Evolutionary conservation across 2,113 vertebrate species (phyloP).

Genomic region (Ellobius talpinus): DNA sequence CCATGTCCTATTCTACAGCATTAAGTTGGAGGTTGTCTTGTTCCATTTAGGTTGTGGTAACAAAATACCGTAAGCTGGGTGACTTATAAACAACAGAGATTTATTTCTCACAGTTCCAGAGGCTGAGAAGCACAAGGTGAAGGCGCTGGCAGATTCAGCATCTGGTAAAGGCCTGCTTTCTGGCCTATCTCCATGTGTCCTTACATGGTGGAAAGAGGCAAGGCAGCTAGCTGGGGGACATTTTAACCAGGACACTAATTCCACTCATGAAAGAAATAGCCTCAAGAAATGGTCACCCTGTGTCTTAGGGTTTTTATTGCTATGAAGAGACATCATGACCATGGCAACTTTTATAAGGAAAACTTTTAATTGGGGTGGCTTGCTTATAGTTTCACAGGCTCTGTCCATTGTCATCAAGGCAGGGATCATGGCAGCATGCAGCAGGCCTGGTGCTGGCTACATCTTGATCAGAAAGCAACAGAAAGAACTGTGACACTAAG

Average conservation of each 20-base stretch:
- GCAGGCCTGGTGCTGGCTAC: not conserved
- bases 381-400: not conserved
- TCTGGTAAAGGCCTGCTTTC: not conserved
- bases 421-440: not conserved
- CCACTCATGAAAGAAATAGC: not conserved
- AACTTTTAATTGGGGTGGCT: not conserved
- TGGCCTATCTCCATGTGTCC: not conserved
- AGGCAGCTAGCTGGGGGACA: not conserved
- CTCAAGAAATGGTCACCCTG: not conserved
- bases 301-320: not conserved
- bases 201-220: slow-evolving; percentile 10
- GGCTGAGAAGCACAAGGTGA: not conserved
- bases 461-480: not conserved
- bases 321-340: not conserved
- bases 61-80: not conserved
- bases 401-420: not conserved
- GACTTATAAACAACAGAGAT: slow-evolving; percentile 13
- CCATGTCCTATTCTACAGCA: not conserved
- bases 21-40: not conserved
- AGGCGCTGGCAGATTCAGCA: not conserved
- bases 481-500: not conserved
- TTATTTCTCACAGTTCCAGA: slow-evolving; percentile 24
- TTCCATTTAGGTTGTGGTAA: not conserved
- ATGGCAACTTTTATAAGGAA: not conserved
- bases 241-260: slow-evolving; percentile 7